These are phyloP conservation scores for Sporophila hypoxantha DNA, from an alignment of 2,113 vertebrate species.

Conservation along the genomic window DNA sequence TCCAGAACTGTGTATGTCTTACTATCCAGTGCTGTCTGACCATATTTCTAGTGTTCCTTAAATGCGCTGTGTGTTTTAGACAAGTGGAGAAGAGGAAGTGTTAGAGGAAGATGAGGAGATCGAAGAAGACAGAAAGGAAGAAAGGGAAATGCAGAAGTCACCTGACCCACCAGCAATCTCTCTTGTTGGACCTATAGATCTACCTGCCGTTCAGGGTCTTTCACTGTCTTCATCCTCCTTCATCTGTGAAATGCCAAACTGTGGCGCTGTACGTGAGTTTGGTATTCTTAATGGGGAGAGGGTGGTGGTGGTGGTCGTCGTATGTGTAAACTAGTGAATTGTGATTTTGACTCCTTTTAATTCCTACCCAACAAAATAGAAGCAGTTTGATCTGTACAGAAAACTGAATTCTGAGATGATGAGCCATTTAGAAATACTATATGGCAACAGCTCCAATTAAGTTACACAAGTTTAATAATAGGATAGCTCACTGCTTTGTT, in stretches of 20 bases:
- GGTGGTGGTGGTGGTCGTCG: too few species aligned
- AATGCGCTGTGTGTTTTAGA: slow-evolving; percentile 52
- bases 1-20: neutral
- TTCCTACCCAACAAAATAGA: neutral
- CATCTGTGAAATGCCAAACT: slow-evolving; percentile 80
- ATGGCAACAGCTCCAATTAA: neutral
- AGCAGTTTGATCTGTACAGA: neutral
- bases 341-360: neutral
- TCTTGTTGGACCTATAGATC: slow-evolving; percentile 53
- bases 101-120: slow-evolving; percentile 74
- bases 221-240: slow-evolving; percentile 66
- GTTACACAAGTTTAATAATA: neutral
- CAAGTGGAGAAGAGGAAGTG: slow-evolving; percentile 73
- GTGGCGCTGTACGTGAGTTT: slow-evolving; percentile 72
- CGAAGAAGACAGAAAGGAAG: slow-evolving; percentile 70
- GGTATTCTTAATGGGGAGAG: neutral
- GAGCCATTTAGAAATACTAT: neutral
- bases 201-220: slow-evolving; percentile 60
- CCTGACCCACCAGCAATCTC: slow-evolving; percentile 65
- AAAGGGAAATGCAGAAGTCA: slow-evolving; percentile 67
- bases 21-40: neutral
- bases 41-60: neutral
- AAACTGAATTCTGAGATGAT: neutral
- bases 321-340: neutral
- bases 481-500: neutral